Conservation (phyloP, 2,797 vertebrate species). For the Melanitta fusca region DNA sequence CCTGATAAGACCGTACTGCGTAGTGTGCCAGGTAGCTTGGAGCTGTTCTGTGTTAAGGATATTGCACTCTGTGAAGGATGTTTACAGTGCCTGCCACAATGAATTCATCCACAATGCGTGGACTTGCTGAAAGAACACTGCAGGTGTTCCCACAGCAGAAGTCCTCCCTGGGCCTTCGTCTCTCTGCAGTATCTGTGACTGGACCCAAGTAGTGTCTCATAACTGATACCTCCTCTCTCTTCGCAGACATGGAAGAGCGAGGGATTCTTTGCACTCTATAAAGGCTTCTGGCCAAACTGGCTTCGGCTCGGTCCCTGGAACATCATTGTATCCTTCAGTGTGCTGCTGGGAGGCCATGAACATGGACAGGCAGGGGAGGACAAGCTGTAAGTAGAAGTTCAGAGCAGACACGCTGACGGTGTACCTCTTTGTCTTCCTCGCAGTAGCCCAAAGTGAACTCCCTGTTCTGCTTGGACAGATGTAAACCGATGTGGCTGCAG, state of each 20-base stretch:
- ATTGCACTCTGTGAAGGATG: neutral
- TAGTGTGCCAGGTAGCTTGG: neutral
- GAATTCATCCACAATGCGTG: neutral
- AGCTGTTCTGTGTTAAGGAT: neutral
- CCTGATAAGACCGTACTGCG: neutral
- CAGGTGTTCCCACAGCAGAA: no score
- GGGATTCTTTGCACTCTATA: conserved; percentile 97
- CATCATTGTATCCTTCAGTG: conserved; percentile 95
- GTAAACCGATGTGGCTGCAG: neutral
- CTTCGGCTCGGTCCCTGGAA: conserved; percentile 97
- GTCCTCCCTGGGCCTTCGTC: neutral
- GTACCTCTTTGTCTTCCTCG: neutral
- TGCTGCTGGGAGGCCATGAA: neutral
- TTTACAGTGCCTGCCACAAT: neutral
- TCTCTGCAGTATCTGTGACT: neutral
- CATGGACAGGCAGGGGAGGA: neutral
- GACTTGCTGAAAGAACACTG: neutral
- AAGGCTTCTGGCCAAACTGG: conserved; percentile 99
- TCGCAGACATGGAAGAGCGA: conserved; percentile 93
- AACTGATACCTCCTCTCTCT: neutral
- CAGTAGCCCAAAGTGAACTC: neutral
- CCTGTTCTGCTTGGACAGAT: neutral
- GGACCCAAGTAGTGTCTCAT: neutral
- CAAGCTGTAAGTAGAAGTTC: neutral
- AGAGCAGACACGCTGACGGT: neutral